Base-by-base conservation (phyloP, 2,888 invertebrate genomes). In the Vandiemenella viatica region DNA sequence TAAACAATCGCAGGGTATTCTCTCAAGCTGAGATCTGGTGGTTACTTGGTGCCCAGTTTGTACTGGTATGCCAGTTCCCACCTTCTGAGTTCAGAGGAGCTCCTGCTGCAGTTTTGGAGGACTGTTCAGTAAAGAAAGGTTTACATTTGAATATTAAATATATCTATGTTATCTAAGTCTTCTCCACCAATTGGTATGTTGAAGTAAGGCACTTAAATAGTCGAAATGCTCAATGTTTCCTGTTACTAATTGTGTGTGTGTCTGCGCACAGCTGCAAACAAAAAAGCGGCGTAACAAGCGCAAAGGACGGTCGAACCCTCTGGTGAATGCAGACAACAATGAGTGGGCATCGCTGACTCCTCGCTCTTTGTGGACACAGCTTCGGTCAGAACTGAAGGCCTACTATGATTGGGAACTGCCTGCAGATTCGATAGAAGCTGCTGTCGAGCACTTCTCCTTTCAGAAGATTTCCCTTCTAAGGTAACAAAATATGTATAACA, bases 311-410 rank as follows among this genome's bases (percentile, higher is more conserved):
- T 66, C 67, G 5, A 70, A 71, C 56, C 67, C 66, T 57, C 67
- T 65, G 53, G 65, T 68, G 58, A 65, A 68, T 51, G 63, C 62
- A 55, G 75, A 73, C 57, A 75, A 75, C 57, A 80, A 79, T 61
- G 90, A 89, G 59, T 98, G 96, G 96, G 82, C 88, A 4, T 75
- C 75, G 54, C 71, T 95, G 52, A 91, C 90, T 4, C 86, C 91
- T 0, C 85, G 83, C 63, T 72, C 80, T 4, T 72, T 98, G 43
- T 97, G 96, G 89, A 72, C 79, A 56, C 90, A 90, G 66, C 79
- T 98, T 50, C 80, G 80, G 61, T 74, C 77, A 42, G 93, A 93
- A 62, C 71, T 88, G 15, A 76, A 84, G 68, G 70, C 80, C 0
- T 96, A 96, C 62, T 97, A 86, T 74, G 90, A 91, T 58, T 96